phyloP scores from a whole-genome alignment of 2,113 vertebrate genomes.

The Platysternon megacephalum region DNA sequence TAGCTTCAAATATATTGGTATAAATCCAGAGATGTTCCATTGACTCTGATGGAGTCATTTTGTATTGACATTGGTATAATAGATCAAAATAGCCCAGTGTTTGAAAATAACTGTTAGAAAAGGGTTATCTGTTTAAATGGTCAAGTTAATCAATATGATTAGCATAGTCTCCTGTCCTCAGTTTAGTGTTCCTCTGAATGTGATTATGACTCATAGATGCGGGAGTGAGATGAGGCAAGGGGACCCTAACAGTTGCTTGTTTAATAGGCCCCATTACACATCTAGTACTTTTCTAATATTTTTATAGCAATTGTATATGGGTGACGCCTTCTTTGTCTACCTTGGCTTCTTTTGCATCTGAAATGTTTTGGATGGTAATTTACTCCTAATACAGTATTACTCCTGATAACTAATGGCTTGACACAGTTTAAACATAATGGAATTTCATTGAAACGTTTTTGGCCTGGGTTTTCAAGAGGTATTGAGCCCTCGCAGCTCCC shows the following conservation, averaged over 20 bases:
- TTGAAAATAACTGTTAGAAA: not conserved
- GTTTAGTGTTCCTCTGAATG: not conserved
- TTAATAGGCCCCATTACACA: not conserved
- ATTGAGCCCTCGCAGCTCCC: not conserved
- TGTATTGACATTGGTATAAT: not conserved
- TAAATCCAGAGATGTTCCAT: not conserved
- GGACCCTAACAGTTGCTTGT: not conserved
- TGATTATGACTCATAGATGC: not conserved
- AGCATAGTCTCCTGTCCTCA: fast-evolving
- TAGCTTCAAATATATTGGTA: slow-evolving; percentile 3
- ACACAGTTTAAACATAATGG: not conserved
- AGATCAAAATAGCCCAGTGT: not conserved
- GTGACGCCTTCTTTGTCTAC: not conserved
- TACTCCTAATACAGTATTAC: slow-evolving; percentile 3
- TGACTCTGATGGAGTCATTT: slow-evolving; percentile 5
- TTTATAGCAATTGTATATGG: not conserved
- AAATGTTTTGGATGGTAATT: not conserved
- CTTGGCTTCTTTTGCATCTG: not conserved
- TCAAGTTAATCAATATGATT: not conserved
- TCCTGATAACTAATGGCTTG: slow-evolving; percentile 19
- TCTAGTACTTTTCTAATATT: not conserved
- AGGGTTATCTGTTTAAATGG: not conserved
- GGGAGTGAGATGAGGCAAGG: not conserved
- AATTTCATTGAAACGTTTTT: not conserved
- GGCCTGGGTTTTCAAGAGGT: not conserved